Percentiles rank a stretch among this genome's conserved stretches.
Conservation (phyloP, 2,797 vertebrate species). For the Lepilemur septentrionalis region DNA sequence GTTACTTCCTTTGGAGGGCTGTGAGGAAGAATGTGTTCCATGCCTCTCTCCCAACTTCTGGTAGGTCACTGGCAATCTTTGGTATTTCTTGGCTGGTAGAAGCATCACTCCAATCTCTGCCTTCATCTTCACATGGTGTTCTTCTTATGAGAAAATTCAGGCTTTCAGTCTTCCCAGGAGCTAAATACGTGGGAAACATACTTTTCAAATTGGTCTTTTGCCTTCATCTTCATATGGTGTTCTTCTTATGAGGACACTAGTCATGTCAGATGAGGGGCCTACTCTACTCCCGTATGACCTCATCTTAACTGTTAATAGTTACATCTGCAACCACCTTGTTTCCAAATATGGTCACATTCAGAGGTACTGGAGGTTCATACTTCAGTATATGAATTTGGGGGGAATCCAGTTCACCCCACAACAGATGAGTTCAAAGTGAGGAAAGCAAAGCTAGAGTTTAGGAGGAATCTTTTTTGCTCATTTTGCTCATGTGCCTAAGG, state of each 20-base stretch:
- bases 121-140: not conserved
- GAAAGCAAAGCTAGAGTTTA: not conserved
- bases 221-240: not conserved
- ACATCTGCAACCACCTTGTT: not conserved
- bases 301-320: not conserved
- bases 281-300: not conserved
- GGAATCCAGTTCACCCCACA: not conserved
- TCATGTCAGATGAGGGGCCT: not conserved
- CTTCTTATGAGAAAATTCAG: not conserved
- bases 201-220: constrained; percentile 19
- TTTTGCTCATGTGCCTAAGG: not conserved
- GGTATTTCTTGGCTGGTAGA: not conserved
- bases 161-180: constrained; percentile 18
- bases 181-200: not conserved
- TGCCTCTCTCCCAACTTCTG: not conserved
- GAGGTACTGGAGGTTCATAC: not conserved
- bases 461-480: not conserved
- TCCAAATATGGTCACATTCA: not conserved
- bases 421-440: not conserved
- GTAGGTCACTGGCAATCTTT: not conserved
- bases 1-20: not conserved
- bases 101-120: not conserved
- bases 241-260: not conserved
- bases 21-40: not conserved
- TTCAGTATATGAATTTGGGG: not conserved